Evolutionary conservation across 2,797 vertebrate genomes (phyloP), one percentile per base, ranked within the genome.

Genomic region (Heteromormyrus szaboi): DNA sequence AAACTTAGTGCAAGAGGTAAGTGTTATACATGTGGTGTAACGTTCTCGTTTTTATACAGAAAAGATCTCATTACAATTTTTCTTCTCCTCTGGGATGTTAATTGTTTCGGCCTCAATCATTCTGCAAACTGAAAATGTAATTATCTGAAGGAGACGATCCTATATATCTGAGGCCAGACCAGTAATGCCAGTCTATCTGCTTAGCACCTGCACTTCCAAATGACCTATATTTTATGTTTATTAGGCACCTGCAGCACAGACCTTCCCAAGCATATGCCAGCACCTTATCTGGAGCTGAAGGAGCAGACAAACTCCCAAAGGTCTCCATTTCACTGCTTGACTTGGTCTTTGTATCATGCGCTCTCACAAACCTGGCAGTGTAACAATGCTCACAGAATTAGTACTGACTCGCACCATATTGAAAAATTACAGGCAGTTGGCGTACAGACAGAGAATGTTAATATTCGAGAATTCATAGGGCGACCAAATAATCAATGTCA

Each of bases 41-140:
- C 41, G 41, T 81, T 81, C 76, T 81, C 17, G 4, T 81, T 81
- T 46, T 46, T 46, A 46, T 11, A 11, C 76, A 46, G 7, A n/a
- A 81, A 81, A 44, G 76, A 81, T 81, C 76, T 81, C 76, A 81
- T 81, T 81, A 81, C 37, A 81, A 22, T 81, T 81, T 79, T 81
- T 81, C 76, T 81, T 81, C 41, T 46, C 76, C 19, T 81, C 41
- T 22, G 76, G 76, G 76, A 81, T 46, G 41, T 81, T 81, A 81
- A 46, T 81, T 81, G 76, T 81, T 81, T 81, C 12, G 68, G 29
- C 68, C 68, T 72, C 68, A 72, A 72, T 72, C 68, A 41, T 72
- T 25, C 79, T 25, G 46, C 84, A 51, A 53, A 85, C 25, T 51
- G 50, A 53, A 51, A 85, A 85, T 51, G 84, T 29, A 25, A 85